Evolutionary conservation across 2,113 vertebrate genomes (phyloP), one percentile per base, ranked within the genome.

Genomic region (Haemorhous mexicanus): DNA sequence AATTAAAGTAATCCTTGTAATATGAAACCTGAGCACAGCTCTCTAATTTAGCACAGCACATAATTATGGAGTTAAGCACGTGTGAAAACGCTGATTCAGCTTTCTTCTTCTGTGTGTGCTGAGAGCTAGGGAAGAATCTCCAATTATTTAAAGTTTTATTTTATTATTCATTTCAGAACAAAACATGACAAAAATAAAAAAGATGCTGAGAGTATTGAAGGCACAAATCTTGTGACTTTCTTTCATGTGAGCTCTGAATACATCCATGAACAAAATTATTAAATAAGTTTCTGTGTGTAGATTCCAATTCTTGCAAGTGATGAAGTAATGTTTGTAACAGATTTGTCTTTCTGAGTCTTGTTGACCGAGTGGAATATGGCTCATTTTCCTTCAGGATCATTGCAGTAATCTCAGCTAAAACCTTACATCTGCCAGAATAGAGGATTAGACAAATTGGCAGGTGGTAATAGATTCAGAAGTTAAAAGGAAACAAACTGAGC

Each of bases 361-460:
- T 81, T 93, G 58, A 80, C 58, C 44, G 43, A 23, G 37, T 61
- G 68, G 78, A 93, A 83, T 69, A 87, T 39, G 43, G 64, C 50
- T 94, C 73, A 30, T 93, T 83, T 90, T 94, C 39, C 68, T 74
- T 80, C 62, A 85, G 76, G 83, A 92, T 84, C 80, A 53, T 78
- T 92, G 67, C 84, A 92, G 72, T 72, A 78, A 78, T 87, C 93
- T 93, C 74, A 77, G 62, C 87, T 95, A 83, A 94, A 93, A 85
- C 61, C n/a, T 94, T 92, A 32, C 14, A 32, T 80, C 69, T 96
- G 94, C 94, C 94, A 95, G 89, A 89, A 94, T 86, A 72, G 84
- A 95, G 94, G 96, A 96, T 95, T 96, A 97, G 84, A 92, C 92
- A 96, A 94, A 95, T 95, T 95, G 92, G 93, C 92, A 95, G 93